These are phyloP conservation scores for Micrasema minimum DNA, from an alignment of 1,140 invertebrate genomes.

Conservation along the genomic window DNA sequence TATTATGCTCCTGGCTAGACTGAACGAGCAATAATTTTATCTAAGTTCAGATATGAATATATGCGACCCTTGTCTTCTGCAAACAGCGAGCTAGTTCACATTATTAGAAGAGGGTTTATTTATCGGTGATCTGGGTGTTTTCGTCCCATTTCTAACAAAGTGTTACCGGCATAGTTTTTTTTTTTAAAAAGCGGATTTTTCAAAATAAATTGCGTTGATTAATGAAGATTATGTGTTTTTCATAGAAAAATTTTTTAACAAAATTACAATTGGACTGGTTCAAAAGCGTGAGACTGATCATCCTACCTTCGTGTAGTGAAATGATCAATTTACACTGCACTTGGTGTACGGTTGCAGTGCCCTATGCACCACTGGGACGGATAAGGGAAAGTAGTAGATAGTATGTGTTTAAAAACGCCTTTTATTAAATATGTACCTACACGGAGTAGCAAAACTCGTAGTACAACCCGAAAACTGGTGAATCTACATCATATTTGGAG, in stretches of 20 bases:
- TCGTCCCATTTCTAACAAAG: neutral
- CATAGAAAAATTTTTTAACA: neutral
- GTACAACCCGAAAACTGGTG: no score
- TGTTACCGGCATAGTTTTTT: neutral
- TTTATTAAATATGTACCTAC: neutral
- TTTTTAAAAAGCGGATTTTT: no score
- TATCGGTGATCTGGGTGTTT: constrained; percentile 18
- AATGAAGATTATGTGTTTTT: neutral
- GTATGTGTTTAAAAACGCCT: neutral
- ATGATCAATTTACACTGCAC: no score
- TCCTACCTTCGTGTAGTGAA: no score
- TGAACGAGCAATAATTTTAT: neutral
- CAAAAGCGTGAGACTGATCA: no score
- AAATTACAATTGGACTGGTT: neutral
- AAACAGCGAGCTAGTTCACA: constrained; percentile 10
- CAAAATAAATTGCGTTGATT: neutral
- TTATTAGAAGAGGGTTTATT: constrained; percentile 35
- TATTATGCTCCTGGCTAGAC: constrained; percentile 21
- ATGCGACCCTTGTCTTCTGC: constrained; percentile 26
- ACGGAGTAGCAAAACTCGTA: no score
- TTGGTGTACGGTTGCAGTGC: no score
- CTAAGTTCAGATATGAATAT: constrained; percentile 37
- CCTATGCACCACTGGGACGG: no score
- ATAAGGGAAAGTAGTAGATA: neutral
- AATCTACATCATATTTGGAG: no score